Base-by-base conservation (phyloP, 1,140 invertebrate species). In the Drosophila carrolli region DNA sequence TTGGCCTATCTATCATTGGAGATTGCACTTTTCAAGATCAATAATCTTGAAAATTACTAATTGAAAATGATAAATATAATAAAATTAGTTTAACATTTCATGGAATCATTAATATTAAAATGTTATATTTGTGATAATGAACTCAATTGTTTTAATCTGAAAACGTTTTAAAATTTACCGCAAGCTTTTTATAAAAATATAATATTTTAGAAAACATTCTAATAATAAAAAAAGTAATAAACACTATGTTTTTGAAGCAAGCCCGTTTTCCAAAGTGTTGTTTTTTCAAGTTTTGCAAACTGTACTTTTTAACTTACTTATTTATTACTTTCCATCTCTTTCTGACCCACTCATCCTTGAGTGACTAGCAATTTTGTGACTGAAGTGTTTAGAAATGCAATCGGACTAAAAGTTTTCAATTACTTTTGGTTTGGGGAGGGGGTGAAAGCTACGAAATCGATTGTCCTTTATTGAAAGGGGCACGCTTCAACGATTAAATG, bases 351-450 rank as follows among this genome's bases (percentile, higher is more conserved):
- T 16, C 51, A 66, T 63, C 57, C 63, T 66, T 66, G 60, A 27
- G 27, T 35, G 59, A 9, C 37, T 35, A 4, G 19, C 14, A 58
- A 47, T 19, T 61, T 37, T 13, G 14, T 13, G 8, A 6, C 13
- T 66, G 5, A 61, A 67, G 46, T 67, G 63, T 19, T 68, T 53
- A 16, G 10, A 65, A 67, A 66, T 66, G 65, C 59, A 67, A 66
- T 47, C 60, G 44, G 29, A 32, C 9, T 66, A 67, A 27, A 46
- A 53, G 61, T 48, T 44, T 63, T 65, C 60, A 66, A 68, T 68
- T 66, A 41, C 46, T 29, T 29, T 67, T 47, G 46, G 65, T 68
- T 67, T 7, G 13, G 16, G 23, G 1, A 16, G 16, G 16, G 16
- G 37, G 16, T 7, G 29, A 32, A 19, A 29, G 46, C 14, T 11